Percentiles rank a stretch among this genome's conserved stretches.
Conservation (phyloP, 2,113 vertebrate species). For the Ciconia maguari region DNA sequence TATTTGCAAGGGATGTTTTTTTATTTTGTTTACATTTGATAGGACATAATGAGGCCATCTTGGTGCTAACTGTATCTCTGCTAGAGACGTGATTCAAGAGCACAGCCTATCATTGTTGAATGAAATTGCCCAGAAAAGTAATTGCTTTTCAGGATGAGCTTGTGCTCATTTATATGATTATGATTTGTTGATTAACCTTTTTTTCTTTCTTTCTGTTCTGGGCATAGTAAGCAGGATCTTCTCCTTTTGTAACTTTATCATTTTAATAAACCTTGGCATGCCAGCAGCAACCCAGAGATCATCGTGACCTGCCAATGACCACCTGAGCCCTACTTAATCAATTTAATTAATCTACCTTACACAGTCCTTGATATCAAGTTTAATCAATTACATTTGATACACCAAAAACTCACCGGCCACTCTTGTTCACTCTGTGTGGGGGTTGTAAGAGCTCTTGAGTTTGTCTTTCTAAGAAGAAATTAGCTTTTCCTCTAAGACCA, state of each 20-base stretch:
- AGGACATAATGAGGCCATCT: constrained; percentile 7
- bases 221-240: constrained; percentile 8
- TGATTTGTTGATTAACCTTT: constrained; percentile 43
- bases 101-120: background rate
- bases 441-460: background rate
- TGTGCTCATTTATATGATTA: constrained; percentile 46
- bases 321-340: constrained; percentile 53
- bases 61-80: constrained; percentile 7
- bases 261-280: constrained; percentile 52
- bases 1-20: background rate
- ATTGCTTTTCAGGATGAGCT: constrained; percentile 42
- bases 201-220: background rate
- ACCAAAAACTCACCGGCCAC: background rate
- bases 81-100: background rate
- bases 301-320: background rate
- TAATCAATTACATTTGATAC: background rate
- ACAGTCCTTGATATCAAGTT: background rate
- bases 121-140: constrained; percentile 33
- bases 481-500: background rate
- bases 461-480: background rate
- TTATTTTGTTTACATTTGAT: constrained; percentile 18
- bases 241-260: constrained; percentile 30
- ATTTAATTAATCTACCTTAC: constrained; percentile 14
- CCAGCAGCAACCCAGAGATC: background rate
- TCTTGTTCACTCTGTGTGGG: background rate